Evolutionary conservation across 2,797 vertebrate genomes (phyloP), one percentile per base, ranked within the genome.

Genomic region (Vireo griseus): DNA sequence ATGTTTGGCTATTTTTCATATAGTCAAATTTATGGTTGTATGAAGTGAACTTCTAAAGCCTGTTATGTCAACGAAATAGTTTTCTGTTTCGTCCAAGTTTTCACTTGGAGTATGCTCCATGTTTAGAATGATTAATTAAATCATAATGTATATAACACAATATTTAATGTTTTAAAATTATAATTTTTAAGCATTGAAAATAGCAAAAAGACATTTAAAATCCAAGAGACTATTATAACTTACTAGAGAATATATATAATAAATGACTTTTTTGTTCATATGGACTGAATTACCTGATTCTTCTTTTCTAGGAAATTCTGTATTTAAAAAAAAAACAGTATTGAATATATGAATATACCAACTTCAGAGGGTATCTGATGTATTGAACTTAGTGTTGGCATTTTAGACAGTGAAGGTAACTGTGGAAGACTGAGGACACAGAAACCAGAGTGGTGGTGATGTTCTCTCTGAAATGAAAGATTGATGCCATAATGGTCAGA

Each of bases 121-220:
- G 95, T 95, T 97, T 97, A 97, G 96, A 97, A 95, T 92, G 84
- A 96, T 86, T 95, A 96, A 95, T 92, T 76, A 94, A 97, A 97
- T 92, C 95, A 96, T 95, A 92, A 69, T 98, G 98, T 98, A 98
- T 97, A 98, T 98, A 98, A 97, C 95, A 95, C 89, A 97, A 72
- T 97, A 98, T 97, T 98, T 98, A 98, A 97, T 97, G 97, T 98
- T 98, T 98, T 98, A 97, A 98, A 98, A 97, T 96, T 98, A 98
- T 98, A 94, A 98, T 98, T 98, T 98, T 98, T 98, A 98, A 98
- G 97, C 97, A 97, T 97, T 98, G 97, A 97, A 98, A 97, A 97
- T 97, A 97, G 97, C 95, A 97, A 97, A 98, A 97, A 96, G 81
- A 97, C 96, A 96, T 98, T 98, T 98, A 97, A 98, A 98, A 97